Evolutionary conservation across 2,113 vertebrate species (phyloP).

Genomic region (Apeltes quadracus): DNA sequence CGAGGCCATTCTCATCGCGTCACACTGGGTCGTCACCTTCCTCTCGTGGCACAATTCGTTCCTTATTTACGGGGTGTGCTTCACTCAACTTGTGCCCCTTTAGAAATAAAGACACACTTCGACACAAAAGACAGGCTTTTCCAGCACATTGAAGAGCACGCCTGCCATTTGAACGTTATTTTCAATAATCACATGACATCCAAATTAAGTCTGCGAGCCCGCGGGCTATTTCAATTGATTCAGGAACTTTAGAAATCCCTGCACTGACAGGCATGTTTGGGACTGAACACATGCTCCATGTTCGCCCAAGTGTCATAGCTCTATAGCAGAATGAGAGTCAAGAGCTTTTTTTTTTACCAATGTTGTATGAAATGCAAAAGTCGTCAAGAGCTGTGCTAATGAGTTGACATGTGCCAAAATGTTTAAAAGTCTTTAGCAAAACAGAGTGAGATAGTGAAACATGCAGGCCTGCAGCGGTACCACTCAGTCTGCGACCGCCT

Average conservation of each 20-base stretch:
- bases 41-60: conserved; percentile 40
- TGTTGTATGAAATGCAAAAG: conserved; percentile 10
- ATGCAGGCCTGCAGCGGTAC: conserved; percentile 49
- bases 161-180: conserved; percentile 49
- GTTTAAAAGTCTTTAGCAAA: conserved; percentile 23
- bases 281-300: neutral
- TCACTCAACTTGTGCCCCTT: conserved; percentile 15
- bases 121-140: conserved; percentile 24
- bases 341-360: conserved; percentile 8
- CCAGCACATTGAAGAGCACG: conserved; percentile 20
- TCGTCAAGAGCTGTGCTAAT: conserved; percentile 9
- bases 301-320: conserved; percentile 15
- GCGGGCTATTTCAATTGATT: neutral
- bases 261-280: neutral
- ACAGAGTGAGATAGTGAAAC: conserved; percentile 38
- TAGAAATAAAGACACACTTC: conserved; percentile 14
- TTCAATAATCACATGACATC: conserved; percentile 43
- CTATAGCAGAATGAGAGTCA: neutral
- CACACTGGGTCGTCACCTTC: conserved; percentile 35
- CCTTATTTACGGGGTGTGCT: conserved; percentile 29
- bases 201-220: conserved; percentile 17
- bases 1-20: conserved; percentile 33
- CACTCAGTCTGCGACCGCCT: conserved; percentile 36
- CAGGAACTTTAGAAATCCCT: neutral
- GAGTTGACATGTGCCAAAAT: conserved; percentile 37